These are phyloP conservation scores for Sphaerodactylus townsendi DNA, from an alignment of 2,113 vertebrate genomes.

Conservation along the genomic window DNA sequence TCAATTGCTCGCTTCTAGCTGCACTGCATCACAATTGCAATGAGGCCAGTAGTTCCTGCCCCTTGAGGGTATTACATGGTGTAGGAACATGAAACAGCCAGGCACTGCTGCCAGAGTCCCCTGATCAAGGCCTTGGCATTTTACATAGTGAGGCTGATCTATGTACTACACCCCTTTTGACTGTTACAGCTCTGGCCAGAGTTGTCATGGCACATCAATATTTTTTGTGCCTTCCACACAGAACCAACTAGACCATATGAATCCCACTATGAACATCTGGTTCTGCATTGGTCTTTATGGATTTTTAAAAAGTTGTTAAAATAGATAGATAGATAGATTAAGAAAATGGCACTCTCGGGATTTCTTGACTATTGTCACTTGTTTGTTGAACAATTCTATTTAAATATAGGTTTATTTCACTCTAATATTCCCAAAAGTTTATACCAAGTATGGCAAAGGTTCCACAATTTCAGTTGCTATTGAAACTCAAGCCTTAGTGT, in stretches of 20 bases:
- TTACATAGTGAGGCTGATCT: not conserved
- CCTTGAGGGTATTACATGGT: not conserved
- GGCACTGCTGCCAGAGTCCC: not conserved
- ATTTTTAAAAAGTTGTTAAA: not conserved
- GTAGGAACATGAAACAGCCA: not conserved
- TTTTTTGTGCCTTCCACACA: too few species aligned
- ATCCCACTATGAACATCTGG: constrained; percentile 10
- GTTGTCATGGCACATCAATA: not conserved
- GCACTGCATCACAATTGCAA: not conserved
- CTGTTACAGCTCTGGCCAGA: not conserved
- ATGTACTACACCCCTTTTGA: not conserved
- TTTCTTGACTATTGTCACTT: not conserved
- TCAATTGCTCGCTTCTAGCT: not conserved
- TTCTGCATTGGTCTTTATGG: constrained; percentile 20
- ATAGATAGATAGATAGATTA: not conserved
- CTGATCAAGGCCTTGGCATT: not conserved
- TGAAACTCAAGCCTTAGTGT: constrained; percentile 29
- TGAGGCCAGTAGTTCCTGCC: not conserved
- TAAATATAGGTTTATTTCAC: constrained; percentile 25
- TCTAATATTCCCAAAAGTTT: constrained; percentile 29
- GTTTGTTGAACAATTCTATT: constrained; percentile 4
- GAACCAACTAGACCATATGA: not conserved
- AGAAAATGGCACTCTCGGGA: not conserved
- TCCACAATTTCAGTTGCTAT: constrained; percentile 1
- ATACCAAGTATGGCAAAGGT: constrained; percentile 32